These are phyloP conservation scores for Ptilorrhoa leucosticta DNA, from an alignment of 2,113 vertebrate species.

Conservation along the genomic window DNA sequence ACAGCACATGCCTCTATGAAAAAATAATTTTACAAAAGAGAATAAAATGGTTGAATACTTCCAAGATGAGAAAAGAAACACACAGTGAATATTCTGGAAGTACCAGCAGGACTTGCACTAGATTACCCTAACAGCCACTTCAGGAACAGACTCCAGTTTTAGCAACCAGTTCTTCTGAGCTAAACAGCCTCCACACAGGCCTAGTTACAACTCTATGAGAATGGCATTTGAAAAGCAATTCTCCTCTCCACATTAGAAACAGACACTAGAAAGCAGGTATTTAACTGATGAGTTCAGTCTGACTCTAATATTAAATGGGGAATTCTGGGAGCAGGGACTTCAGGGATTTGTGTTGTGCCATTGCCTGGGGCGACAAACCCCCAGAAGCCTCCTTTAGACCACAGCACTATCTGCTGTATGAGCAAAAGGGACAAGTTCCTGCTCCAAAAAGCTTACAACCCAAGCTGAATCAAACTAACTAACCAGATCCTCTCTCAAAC, in stretches of 20 bases:
- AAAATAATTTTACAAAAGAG: neutral
- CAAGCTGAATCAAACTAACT: neutral
- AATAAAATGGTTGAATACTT: neutral
- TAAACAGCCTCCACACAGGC: neutral
- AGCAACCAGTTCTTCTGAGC: neutral
- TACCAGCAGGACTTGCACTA: neutral
- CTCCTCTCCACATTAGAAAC: neutral
- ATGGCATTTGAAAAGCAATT: neutral
- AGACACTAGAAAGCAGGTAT: neutral
- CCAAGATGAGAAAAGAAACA: neutral
- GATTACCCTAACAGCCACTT: neutral
- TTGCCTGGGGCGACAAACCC: neutral
- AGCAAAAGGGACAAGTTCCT: neutral
- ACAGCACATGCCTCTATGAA: neutral
- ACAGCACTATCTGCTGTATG: neutral
- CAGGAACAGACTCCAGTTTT: neutral
- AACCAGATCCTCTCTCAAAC: neutral
- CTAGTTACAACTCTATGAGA: neutral
- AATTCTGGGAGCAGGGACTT: neutral
- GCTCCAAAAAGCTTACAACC: neutral
- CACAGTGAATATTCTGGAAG: neutral
- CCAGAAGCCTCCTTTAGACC: neutral
- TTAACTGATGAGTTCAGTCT: neutral
- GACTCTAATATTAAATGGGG: neutral
- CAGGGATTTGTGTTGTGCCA: neutral